phyloP scores from a whole-genome alignment of 2,113 vertebrate species.

The Plotosus lineatus region DNA sequence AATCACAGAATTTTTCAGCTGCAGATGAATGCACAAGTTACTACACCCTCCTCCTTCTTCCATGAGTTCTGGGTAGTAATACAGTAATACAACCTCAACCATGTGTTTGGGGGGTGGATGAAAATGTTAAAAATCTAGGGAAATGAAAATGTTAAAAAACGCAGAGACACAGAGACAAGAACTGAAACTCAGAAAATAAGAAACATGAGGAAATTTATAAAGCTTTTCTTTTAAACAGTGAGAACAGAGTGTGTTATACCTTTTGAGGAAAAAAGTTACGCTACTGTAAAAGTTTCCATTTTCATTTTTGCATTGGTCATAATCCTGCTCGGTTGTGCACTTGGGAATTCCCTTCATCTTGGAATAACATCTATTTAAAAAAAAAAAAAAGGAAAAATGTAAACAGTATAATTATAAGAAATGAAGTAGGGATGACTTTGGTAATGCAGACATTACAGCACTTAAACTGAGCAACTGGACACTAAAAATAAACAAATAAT shows the following conservation, averaged over 20 bases:
- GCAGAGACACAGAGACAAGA: neutral
- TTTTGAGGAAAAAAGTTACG: neutral
- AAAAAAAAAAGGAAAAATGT: no score
- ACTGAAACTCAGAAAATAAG: neutral
- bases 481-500: neutral
- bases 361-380: neutral
- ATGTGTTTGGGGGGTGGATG: neutral
- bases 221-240: neutral
- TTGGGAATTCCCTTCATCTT: neutral
- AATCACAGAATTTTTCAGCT: neutral
- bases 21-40: neutral
- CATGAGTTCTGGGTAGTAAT: neutral
- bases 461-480: neutral
- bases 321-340: neutral
- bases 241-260: neutral
- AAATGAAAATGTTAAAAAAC: neutral
- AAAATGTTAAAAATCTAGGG: neutral
- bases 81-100: neutral
- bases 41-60: neutral
- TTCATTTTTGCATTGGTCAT: neutral
- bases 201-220: neutral
- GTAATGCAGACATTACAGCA: neutral
- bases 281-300: no score
- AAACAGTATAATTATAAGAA: neutral
- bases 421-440: neutral